phyloP scores from a whole-genome alignment of 2,888 invertebrate genomes.

The Ophion ellenae region DNA sequence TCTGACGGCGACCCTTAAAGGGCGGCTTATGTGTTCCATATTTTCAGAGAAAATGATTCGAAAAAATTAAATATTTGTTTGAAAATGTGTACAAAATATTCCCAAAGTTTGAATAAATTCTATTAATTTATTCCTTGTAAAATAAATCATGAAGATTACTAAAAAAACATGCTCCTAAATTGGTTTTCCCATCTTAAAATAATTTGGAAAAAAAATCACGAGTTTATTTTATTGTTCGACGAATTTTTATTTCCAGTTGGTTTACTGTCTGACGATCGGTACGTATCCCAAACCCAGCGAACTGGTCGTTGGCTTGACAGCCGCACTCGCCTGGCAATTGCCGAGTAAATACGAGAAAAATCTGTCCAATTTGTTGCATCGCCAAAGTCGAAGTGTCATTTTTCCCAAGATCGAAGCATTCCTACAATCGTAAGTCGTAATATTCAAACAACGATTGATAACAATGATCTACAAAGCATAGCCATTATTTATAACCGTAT shows the following conservation, averaged over 20 bases:
- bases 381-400: constrained; percentile 86
- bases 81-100: no score
- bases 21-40: no score
- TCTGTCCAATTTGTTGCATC: constrained; percentile 84
- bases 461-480: background rate
- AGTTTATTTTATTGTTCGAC: background rate
- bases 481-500: background rate
- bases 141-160: no score
- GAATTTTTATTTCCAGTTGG: constrained; percentile 73
- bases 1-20: no score
- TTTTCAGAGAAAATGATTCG: no score
- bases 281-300: constrained; percentile 85
- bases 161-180: background rate
- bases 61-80: no score
- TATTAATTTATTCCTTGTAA: no score
- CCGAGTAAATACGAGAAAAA: constrained; percentile 84
- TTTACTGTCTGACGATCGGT: constrained; percentile 88
- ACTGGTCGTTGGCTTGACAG: constrained; percentile 89
- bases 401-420: constrained; percentile 87
- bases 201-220: background rate
- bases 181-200: background rate
- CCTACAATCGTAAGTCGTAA: constrained; percentile 86
- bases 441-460: background rate
- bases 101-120: no score
- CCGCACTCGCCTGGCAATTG: constrained; percentile 91